These are phyloP conservation scores for Takifugu ocellatus DNA, from an alignment of 2,797 vertebrate species.

Conservation along the genomic window DNA sequence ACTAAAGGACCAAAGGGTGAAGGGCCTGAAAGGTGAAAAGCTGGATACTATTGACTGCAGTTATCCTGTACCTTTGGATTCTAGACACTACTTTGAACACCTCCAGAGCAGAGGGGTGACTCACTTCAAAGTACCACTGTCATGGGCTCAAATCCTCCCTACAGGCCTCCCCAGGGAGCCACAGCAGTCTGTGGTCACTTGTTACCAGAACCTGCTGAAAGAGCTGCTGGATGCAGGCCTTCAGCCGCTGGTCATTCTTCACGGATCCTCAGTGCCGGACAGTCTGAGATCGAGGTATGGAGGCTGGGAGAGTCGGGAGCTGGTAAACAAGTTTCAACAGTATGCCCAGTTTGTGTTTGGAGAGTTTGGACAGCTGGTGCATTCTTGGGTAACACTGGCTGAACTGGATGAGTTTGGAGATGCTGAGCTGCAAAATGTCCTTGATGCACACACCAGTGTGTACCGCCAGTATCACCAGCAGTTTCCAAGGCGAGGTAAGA, in stretches of 20 bases:
- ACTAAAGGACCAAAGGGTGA: constrained; percentile 26
- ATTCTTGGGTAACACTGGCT: constrained; percentile 83
- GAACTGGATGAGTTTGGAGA: constrained; percentile 13
- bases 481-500: constrained; percentile 27
- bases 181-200: constrained; percentile 57
- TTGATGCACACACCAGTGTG: constrained; percentile 10
- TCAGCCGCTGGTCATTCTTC: constrained; percentile 76
- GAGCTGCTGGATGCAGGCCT: constrained; percentile 67
- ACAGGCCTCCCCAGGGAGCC: constrained; percentile 46
- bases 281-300: not conserved
- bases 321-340: constrained; percentile 70
- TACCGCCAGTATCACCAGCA: constrained; percentile 12
- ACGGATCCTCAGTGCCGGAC: constrained; percentile 57
- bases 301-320: constrained; percentile 35
- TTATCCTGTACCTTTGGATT: constrained; percentile 34
- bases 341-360: constrained; percentile 82
- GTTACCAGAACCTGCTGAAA: constrained; percentile 76
- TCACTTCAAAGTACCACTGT: constrained; percentile 79
- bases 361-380: constrained; percentile 75
- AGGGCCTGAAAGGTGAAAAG: not conserved
- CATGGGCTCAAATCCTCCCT: constrained; percentile 74
- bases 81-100: constrained; percentile 64
- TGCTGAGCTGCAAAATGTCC: constrained; percentile 19
- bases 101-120: constrained; percentile 69
- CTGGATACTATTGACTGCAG: constrained; percentile 61